Conservation (phyloP, 2,888 invertebrate species). For the Tineola bisselliella region DNA sequence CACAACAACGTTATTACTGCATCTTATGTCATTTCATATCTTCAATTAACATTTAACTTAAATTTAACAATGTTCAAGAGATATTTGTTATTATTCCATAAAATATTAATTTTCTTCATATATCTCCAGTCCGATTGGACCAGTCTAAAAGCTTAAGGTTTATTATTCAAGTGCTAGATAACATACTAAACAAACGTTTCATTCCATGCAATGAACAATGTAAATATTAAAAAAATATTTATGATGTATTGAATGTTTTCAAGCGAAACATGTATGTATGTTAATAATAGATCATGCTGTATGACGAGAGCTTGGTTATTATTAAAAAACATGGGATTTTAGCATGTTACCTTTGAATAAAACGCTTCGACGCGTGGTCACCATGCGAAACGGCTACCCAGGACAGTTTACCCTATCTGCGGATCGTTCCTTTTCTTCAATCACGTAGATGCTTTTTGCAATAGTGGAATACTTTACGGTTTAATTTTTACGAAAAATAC, state of each 20-base stretch:
- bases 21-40: no score
- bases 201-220: neutral
- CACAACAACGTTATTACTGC: no score
- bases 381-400: conserved; percentile 4
- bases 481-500: no score
- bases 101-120: no score
- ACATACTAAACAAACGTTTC: no score
- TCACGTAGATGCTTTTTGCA: neutral
- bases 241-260: neutral
- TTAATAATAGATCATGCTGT: neutral
- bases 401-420: neutral
- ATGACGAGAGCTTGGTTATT: neutral
- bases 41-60: no score
- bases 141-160: no score
- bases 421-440: neutral
- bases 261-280: neutral
- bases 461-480: no score
- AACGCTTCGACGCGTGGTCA: neutral
- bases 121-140: no score
- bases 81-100: no score
- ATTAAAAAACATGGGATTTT: neutral
- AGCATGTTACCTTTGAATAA: neutral
- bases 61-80: no score
- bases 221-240: neutral
- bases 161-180: no score